Base-by-base conservation (phyloP, 1,140 invertebrate genomes). In the Drosophila mojavensis region DNA sequence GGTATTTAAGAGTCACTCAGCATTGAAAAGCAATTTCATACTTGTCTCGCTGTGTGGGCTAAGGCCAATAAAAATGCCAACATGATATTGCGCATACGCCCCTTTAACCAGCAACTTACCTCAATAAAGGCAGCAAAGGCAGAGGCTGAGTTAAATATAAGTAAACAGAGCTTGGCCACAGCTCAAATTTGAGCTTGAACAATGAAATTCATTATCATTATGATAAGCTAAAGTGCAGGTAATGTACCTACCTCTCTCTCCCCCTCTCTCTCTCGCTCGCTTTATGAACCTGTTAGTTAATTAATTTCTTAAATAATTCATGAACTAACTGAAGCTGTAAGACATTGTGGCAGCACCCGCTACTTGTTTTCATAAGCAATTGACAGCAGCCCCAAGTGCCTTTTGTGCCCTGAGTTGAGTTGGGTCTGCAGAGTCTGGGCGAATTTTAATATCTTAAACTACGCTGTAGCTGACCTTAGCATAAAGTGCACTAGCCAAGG, bases 231-330 rank as follows among this genome's bases (percentile, higher is more conserved):
- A 24, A 24, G 20, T 24, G 30, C 64, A 74, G 67, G 20, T 24
- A 24, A 74, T 66, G 51, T 62, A 63, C 26, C 11, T 4, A 11
- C 28, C 28, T 4, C 26, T 7, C 56, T 3, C 26, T 0, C 24
- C 28, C 28, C 2, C 26, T 7, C 56, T 3, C 51, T 33, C n/a
- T 33, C 13, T 5, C 24, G 1, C n/a, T 6, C 15, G 20, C 15
- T 1, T 28, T 9, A n/a, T 20, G 30, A 13, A 47, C 67, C 55
- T 60, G 67, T 64, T 75, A 63, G 72, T 75, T 75, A 75, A 75
- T 75, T 75, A 75, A 75, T 75, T 71, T 65, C 61, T 48, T 75
- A 70, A 75, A 75, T 75, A 75, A 75, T 71, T 75, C 67, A 75
- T 75, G 61, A 64, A 68, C 70, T 56, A 73, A 50, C 56, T 56